Evolutionary conservation across 2,113 vertebrate species (phyloP), one percentile per base, ranked within the genome.

Genomic region (Phoxinus phoxinus): DNA sequence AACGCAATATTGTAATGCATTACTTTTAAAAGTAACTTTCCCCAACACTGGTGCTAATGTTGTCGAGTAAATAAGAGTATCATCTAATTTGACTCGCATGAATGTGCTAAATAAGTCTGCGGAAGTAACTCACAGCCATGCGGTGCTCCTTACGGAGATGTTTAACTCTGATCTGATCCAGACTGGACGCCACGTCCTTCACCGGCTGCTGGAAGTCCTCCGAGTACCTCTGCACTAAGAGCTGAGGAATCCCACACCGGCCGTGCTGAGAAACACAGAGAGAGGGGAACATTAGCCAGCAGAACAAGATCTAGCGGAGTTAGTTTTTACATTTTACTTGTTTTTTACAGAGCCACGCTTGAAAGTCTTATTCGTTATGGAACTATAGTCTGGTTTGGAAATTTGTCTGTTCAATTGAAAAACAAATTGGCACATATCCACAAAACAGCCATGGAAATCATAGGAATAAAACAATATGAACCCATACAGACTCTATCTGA

Each of bases 81-180:
- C n/a, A 27, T 46, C n/a, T 25, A 15, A 74, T 46, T 8, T 46
- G 41, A 27, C 37, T 46, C 37, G 4, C 21, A n/a, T 44, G 67
- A 19, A 23, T 23, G 32, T 37, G 32, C 67, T 76, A 27, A 53
- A 76, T 37, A n/a, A 71, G 37, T 83, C 27, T 82, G 9, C 6
- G 3, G 3, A 51, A 53, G 81, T 85, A 83, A 91, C 97, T 97
- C 93, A 99, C 98, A 75, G 98, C 98, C 98, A 99, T 99, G 84
- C 98, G 97, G 91, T 99, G 98, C 89, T 98, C 97, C 91, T 97
- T 99, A 46, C 97, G 96, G 5, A 99, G 95, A 84, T 96, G 96
- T 91, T 95, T 98, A 87, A 99, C 97, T 32, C 98, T 93, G 85
- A 99, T 95, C 91, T 96, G 96, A 93, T 99, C 98, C 96, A 99